These are phyloP conservation scores for Suncus etruscus DNA, from an alignment of 2,113 vertebrate species.

Conservation along the genomic window DNA sequence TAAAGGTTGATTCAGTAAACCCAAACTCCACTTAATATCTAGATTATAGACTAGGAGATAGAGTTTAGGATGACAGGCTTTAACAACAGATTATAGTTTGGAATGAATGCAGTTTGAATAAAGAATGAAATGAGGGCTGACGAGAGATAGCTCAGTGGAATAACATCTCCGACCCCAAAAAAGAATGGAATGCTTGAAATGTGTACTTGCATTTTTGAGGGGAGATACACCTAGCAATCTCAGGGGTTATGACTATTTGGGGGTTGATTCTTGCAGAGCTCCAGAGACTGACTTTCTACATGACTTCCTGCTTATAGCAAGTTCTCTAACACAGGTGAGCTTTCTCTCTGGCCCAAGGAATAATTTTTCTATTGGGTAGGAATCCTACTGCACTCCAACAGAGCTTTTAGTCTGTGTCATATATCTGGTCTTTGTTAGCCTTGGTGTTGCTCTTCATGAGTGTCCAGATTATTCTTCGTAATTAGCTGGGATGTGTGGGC, in stretches of 20 bases:
- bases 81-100: background rate
- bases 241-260: no score
- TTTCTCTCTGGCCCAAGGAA: background rate
- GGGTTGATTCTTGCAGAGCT: background rate
- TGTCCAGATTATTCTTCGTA: background rate
- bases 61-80: no score
- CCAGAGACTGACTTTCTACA: background rate
- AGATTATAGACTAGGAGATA: no score
- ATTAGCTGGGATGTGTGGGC: background rate
- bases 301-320: no score
- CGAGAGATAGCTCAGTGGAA: no score
- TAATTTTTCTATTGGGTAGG: background rate
- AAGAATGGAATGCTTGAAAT: no score
- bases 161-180: no score
- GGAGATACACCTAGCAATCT: no score
- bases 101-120: background rate
- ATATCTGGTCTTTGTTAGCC: background rate
- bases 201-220: no score
- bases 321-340: no score
- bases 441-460: background rate
- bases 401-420: no score
- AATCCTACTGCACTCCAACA: background rate
- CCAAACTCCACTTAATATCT: background rate
- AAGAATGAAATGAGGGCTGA: background rate
- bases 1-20: conserved; percentile 1